A percentile compares a stretch with the other conserved stretches of the same genome.
These are phyloP conservation scores for Drosophila robusta DNA, from an alignment of 2,888 invertebrate species.

Conservation along the genomic window DNA sequence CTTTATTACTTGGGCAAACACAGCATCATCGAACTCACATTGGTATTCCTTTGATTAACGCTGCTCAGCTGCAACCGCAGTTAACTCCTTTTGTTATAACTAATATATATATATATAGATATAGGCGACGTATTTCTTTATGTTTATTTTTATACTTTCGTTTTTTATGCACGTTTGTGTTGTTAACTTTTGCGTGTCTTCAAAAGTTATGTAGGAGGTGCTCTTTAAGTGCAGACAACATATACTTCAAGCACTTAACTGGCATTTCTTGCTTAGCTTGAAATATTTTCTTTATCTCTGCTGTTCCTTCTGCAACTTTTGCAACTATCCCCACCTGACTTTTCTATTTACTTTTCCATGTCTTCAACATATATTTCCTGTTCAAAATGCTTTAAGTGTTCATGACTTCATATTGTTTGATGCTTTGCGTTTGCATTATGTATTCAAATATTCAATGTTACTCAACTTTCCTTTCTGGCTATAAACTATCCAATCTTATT, in stretches of 20 bases:
- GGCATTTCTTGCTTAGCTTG: slow-evolving; percentile 18
- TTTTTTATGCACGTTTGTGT: slow-evolving; percentile 50
- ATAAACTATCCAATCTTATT: slow-evolving; percentile 48
- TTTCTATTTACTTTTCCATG: slow-evolving; percentile 12
- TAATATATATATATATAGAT: slow-evolving; percentile 41
- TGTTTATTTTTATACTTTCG: slow-evolving; percentile 10
- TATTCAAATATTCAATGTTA: slow-evolving; percentile 47
- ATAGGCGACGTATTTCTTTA: slow-evolving; percentile 10
- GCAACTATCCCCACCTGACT: slow-evolving; percentile 13
- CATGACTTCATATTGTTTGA: slow-evolving; percentile 70
- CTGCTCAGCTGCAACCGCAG: slow-evolving; percentile 63
- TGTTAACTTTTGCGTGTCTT: slow-evolving; percentile 25
- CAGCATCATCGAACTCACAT: slow-evolving; percentile 85
- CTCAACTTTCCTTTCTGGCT: slow-evolving; percentile 53
- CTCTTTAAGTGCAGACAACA: background rate
- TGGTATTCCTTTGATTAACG: slow-evolving; percentile 85
- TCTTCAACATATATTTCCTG: background rate
- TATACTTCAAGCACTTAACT: slow-evolving; percentile 11
- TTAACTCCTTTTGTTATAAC: slow-evolving; percentile 68
- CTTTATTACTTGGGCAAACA: slow-evolving; percentile 85
- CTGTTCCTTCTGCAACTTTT: slow-evolving; percentile 25
- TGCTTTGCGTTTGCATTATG: slow-evolving; percentile 69
- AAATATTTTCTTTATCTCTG: slow-evolving; percentile 39
- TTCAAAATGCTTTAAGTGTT: slow-evolving; percentile 70
- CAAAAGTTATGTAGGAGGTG: slow-evolving; percentile 9